These are phyloP conservation scores for Xenentodon cancila DNA, from an alignment of 2,797 vertebrate species.

Conservation along the genomic window DNA sequence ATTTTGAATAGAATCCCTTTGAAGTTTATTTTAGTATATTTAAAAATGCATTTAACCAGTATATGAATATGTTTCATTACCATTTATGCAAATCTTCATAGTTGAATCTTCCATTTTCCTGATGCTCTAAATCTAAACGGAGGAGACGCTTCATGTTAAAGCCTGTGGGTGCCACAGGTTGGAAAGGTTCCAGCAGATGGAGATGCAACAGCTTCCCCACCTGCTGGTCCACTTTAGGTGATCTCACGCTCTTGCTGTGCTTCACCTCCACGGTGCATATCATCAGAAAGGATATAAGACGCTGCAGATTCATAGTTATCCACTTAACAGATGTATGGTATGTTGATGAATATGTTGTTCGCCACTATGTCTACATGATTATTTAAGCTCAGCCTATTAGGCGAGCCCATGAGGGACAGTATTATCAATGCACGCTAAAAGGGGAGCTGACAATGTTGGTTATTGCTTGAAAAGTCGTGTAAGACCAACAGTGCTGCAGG, in stretches of 20 bases:
- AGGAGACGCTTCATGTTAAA: neutral
- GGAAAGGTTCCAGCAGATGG: conserved; percentile 36
- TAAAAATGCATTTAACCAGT: neutral
- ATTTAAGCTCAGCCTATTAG: conserved; percentile 18
- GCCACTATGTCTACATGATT: conserved; percentile 19
- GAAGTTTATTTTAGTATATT: neutral
- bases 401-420: conserved; percentile 22
- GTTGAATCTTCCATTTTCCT: neutral
- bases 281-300: neutral
- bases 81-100: neutral
- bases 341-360: conserved; percentile 21
- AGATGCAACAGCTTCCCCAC: conserved; percentile 49
- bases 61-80: neutral
- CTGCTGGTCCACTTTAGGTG: conserved; percentile 40
- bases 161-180: conserved; percentile 28
- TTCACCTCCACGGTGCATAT: conserved; percentile 2
- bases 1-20: neutral
- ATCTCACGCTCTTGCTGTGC: conserved; percentile 8
- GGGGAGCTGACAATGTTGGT: conserved; percentile 48
- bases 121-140: neutral
- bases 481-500: conserved; percentile 59
- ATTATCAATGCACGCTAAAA: conserved; percentile 37
- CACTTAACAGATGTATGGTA: conserved; percentile 5
- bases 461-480: conserved; percentile 52
- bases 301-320: neutral